Evolutionary conservation across 37 sponge, comb jelly and placozoan species (phyloP).

Genomic region (Oopsacas minuta): DNA sequence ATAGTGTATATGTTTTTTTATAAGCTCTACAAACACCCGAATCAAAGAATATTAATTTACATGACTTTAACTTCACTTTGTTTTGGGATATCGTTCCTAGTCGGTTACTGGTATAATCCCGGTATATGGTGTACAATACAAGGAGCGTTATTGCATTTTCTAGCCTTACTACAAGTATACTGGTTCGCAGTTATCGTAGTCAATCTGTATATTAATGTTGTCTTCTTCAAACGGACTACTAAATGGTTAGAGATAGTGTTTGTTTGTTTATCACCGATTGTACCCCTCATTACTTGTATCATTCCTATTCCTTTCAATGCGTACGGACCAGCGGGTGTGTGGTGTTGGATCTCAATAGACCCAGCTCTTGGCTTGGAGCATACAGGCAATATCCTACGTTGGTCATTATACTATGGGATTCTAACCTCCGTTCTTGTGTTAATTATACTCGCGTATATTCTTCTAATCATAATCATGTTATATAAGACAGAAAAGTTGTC

Average conservation of each 20-base stretch:
- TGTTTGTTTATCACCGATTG: background rate
- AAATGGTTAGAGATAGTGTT: background rate
- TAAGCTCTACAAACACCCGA: background rate
- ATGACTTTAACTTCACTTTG: background rate
- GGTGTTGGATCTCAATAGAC: background rate
- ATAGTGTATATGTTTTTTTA: background rate
- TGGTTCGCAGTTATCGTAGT: background rate
- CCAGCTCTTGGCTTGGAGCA: background rate
- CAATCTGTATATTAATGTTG: conserved; percentile 7
- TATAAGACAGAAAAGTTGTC: background rate
- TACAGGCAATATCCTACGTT: background rate
- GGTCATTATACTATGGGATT: background rate
- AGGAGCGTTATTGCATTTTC: background rate
- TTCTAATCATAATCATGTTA: background rate
- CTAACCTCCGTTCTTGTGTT: background rate
- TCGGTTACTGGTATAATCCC: background rate
- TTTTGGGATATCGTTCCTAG: background rate
- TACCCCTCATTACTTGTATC: background rate
- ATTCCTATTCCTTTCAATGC: background rate
- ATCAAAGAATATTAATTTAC: background rate
- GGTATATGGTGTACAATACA: background rate
- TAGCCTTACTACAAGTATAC: background rate
- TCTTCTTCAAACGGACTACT: background rate
- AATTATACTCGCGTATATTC: background rate
- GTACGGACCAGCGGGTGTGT: background rate